Conservation (phyloP, 2,113 vertebrate species). For the Crotalus helleri region DNA sequence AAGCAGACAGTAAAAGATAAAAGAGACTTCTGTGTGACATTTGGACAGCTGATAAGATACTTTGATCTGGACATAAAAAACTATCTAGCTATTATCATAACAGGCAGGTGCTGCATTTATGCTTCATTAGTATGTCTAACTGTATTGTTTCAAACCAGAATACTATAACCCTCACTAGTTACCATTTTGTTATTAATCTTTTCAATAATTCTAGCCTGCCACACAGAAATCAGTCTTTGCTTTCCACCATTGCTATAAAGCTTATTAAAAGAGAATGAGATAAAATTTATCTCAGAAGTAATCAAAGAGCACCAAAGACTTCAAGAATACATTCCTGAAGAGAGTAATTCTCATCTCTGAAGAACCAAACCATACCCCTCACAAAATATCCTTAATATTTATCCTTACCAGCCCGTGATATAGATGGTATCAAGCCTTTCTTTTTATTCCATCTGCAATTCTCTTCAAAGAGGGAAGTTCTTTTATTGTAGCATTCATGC, state of each 20-base stretch:
- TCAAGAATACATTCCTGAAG: background rate
- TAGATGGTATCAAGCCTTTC: background rate
- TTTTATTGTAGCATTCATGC: background rate
- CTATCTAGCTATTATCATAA: background rate
- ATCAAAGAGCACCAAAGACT: background rate
- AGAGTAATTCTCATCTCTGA: background rate
- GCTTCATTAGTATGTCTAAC: background rate
- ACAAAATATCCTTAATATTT: background rate
- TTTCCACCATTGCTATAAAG: background rate
- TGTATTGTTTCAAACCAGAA: background rate
- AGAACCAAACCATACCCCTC: background rate
- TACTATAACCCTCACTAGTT: background rate
- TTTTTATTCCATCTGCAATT: background rate
- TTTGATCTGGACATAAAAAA: background rate
- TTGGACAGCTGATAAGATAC: background rate
- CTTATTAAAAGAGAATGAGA: background rate
- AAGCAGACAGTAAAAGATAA: background rate
- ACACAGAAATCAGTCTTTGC: background rate
- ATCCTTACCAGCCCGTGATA: background rate
- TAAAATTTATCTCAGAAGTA: background rate
- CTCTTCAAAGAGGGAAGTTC: background rate
- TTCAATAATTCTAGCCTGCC: background rate
- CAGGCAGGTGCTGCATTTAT: background rate
- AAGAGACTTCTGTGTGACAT: background rate
- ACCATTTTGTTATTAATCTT: background rate